Evolutionary conservation across 2,797 vertebrate genomes (phyloP).

Genomic region (Danio choprae): DNA sequence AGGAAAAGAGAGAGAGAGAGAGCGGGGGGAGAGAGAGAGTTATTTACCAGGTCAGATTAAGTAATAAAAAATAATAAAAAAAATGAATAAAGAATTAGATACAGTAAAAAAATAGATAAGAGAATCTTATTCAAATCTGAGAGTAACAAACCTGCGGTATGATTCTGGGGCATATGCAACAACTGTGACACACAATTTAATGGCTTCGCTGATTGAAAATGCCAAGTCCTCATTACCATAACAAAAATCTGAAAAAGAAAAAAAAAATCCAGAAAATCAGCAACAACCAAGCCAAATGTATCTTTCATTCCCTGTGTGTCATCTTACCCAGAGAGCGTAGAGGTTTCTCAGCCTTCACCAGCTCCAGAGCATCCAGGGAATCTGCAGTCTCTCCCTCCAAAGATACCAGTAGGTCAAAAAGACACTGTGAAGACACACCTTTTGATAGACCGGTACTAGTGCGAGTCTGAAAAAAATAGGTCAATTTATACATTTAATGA

Average conservation of each 20-base stretch:
- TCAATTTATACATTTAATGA: neutral
- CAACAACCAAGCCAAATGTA: neutral
- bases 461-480: slow-evolving; percentile 67
- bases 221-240: slow-evolving; percentile 96
- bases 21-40: too few species aligned
- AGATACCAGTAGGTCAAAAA: slow-evolving; percentile 95
- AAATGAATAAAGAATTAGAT: too few species aligned
- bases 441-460: slow-evolving; percentile 86
- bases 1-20: too few species aligned
- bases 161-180: slow-evolving; percentile 97
- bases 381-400: slow-evolving; percentile 94
- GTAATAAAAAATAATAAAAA: too few species aligned
- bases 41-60: too few species aligned
- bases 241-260: slow-evolving; percentile 88
- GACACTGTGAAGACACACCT: slow-evolving; percentile 95
- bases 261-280: neutral
- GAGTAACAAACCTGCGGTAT: slow-evolving; percentile 90
- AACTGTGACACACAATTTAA: slow-evolving; percentile 97
- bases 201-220: slow-evolving; percentile 97
- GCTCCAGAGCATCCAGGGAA: slow-evolving; percentile 90
- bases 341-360: slow-evolving; percentile 97
- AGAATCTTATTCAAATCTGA: neutral
- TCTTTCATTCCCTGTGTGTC: neutral
- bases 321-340: slow-evolving; percentile 93
- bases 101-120: too few species aligned